Evolutionary conservation across 2,797 vertebrate genomes (phyloP).

Genomic region (Chloroceryle amazona): DNA sequence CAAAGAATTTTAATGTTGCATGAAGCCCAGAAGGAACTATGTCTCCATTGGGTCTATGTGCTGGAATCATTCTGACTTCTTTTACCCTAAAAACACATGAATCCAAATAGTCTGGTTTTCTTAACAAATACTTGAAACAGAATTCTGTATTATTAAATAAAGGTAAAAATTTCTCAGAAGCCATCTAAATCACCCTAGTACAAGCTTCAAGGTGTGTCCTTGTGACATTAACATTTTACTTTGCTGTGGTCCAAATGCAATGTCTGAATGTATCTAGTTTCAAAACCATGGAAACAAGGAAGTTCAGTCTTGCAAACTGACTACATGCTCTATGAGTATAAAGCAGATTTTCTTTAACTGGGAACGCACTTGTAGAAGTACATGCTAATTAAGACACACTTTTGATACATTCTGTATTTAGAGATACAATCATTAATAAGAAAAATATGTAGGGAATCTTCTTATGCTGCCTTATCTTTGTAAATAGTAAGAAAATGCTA

Average conservation of each 20-base stretch:
- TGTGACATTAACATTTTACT: neutral
- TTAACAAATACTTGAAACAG: neutral
- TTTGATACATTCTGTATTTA: neutral
- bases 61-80: neutral
- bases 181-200: neutral
- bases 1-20: neutral
- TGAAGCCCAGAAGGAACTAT: neutral
- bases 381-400: neutral
- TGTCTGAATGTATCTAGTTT: neutral
- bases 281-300: neutral
- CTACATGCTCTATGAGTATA: neutral
- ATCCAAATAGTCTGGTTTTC: neutral
- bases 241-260: accelerated
- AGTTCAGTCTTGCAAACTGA: neutral
- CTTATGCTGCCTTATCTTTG: neutral
- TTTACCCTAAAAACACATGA: neutral
- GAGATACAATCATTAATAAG: neutral
- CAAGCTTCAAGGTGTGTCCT: neutral
- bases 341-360: neutral
- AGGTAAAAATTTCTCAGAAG: neutral
- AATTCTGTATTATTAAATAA: neutral
- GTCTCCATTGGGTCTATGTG: neutral
- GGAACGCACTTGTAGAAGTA: neutral
- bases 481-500: neutral
- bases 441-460: neutral